These are phyloP conservation scores for Phalacrocorax brasilianus DNA, from an alignment of 2,113 vertebrate species.

Conservation along the genomic window DNA sequence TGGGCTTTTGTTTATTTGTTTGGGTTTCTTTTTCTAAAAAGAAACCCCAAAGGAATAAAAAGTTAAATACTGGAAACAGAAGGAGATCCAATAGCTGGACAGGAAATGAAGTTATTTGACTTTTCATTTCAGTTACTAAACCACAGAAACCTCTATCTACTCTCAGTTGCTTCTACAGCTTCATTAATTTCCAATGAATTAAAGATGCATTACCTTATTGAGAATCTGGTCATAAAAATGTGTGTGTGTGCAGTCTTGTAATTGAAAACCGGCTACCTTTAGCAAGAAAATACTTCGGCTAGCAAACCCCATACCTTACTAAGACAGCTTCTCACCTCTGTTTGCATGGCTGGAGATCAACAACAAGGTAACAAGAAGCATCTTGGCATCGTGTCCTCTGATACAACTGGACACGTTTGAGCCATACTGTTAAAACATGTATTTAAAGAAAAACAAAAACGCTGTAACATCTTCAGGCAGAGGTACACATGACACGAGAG, in stretches of 20 bases:
- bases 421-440: not conserved
- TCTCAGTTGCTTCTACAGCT: not conserved
- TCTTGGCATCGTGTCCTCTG: not conserved
- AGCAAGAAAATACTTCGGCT: not conserved
- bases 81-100: not conserved
- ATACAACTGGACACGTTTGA: not conserved
- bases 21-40: not conserved
- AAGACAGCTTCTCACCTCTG: not conserved
- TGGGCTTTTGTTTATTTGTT: not conserved
- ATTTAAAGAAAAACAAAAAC: not conserved
- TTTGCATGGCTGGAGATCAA: not conserved
- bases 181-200: not conserved
- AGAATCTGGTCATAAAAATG: not conserved
- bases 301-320: not conserved
- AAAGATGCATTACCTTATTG: not conserved
- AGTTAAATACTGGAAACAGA: not conserved
- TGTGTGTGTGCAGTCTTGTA: rapidly evolving
- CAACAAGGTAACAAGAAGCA: not conserved
- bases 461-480: not conserved
- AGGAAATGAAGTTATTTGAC: not conserved
- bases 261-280: not conserved
- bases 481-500: rapidly evolving
- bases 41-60: not conserved
- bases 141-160: not conserved
- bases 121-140: not conserved